Evolutionary conservation across 2,113 vertebrate species (phyloP).

Genomic region (Leuciscus idus): DNA sequence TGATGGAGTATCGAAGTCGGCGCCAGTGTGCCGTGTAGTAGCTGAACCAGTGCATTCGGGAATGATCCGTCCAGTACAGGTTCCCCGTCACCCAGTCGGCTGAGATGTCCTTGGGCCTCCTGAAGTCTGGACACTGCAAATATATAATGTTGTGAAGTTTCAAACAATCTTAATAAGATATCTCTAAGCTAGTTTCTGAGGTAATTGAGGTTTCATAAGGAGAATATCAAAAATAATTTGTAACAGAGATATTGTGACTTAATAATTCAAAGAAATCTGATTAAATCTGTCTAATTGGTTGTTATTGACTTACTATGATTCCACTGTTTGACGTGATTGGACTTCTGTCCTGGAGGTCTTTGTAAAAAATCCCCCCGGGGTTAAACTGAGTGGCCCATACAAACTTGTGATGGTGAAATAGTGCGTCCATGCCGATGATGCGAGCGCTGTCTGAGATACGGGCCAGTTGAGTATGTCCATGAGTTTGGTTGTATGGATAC

Average conservation of each 20-base stretch:
- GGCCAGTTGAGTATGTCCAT: conserved; percentile 82
- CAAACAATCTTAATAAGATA: background rate
- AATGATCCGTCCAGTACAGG: conserved; percentile 88
- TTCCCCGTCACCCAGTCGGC: conserved; percentile 88
- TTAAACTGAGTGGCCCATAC: conserved; percentile 90
- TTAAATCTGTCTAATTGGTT: background rate
- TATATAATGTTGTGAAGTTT: background rate
- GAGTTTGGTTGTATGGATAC: conserved; percentile 90
- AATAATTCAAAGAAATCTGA: no score
- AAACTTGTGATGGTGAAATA: conserved; percentile 87
- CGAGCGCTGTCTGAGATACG: conserved; percentile 86
- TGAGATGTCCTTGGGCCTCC: conserved; percentile 83
- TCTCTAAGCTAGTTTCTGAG: background rate
- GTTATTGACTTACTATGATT: conserved; percentile 82
- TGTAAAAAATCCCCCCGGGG: conserved; percentile 88
- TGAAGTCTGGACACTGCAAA: conserved; percentile 84
- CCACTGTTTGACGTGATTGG: conserved; percentile 81
- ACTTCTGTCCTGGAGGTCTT: conserved; percentile 76
- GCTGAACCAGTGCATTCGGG: conserved; percentile 87
- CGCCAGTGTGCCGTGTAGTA: conserved; percentile 87
- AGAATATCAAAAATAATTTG: background rate
- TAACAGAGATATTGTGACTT: no score
- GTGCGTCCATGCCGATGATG: conserved; percentile 87
- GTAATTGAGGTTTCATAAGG: background rate
- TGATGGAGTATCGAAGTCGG: conserved; percentile 84